Base-by-base conservation (phyloP, 2,888 invertebrate species). In the Neocrepidodera transversa region DNA sequence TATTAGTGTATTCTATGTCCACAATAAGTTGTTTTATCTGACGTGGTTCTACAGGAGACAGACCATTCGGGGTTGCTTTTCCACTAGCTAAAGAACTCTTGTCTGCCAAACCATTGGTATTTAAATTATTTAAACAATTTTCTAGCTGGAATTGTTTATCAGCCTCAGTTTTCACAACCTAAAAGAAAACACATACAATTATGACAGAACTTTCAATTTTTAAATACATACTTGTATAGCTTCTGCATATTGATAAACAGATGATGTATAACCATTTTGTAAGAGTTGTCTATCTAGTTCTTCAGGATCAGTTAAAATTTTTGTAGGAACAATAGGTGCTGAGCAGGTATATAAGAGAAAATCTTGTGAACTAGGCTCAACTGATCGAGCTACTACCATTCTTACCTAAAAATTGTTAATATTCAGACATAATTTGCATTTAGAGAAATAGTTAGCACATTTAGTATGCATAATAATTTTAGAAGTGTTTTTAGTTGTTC, bases 311-410 rank as follows among this genome's bases (percentile, higher is more conserved):
- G 91, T 90, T 69, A 97, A 87, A 72, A 95, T 84, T 85, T 92
- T 91, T 54, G 96, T 96, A 60, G 95, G 95, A 65, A 97, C 95
- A 76, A 93, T 89, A 48, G 95, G 92, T 40, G 95, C 95, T 69
- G 90, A 88, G 76, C 85, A 85, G 60, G 84, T 84, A 63, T 90
- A 80, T 23, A 89, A 86, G 72, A 89, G 86, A 72, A 89, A 89
- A 72, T 93, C 88, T 20, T 90, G 87, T 23, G 75, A 73, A 43
- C 90, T 87, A n/a, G 93, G 92, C 79, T 95, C 95, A 36, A 94
- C 88, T 23, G 95, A 93, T 66, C 97, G 86, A 36, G 97, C 97
- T 56, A 97, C 97, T 68, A 97, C 89, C 76, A 97, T 87, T 58
- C 96, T 88, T 72, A 97, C 93, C 75, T 76, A 52, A 35, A 69